phyloP scores from a whole-genome alignment of 2,888 invertebrate genomes.

The Drosophila rubida region DNA sequence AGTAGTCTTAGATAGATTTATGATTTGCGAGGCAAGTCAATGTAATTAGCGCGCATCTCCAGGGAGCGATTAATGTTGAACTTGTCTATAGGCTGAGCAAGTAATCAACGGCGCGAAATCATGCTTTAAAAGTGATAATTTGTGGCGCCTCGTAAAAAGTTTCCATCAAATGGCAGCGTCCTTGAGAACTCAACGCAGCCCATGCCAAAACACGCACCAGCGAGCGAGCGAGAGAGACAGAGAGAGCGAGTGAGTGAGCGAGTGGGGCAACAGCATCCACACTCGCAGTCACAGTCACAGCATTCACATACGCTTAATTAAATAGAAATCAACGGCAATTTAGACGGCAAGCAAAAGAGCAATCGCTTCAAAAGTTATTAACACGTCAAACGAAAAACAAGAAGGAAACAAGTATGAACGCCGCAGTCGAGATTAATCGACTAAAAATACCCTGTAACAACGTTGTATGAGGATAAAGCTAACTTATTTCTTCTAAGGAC shows the following conservation, averaged over 20 bases:
- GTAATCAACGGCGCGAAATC: slow-evolving; percentile 4
- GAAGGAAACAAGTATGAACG: no score
- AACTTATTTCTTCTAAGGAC: no score
- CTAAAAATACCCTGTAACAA: no score
- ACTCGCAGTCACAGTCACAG: not conserved
- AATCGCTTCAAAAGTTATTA: slow-evolving; percentile 69
- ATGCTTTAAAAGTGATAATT: slow-evolving; percentile 1
- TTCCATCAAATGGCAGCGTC: slow-evolving; percentile 21
- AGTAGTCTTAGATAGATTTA: no score
- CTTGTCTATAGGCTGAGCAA: not conserved
- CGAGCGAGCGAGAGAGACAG: not conserved
- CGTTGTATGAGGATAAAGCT: no score
- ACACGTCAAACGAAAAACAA: slow-evolving; percentile 57
- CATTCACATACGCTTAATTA: slow-evolving; percentile 62
- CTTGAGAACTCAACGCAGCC: slow-evolving; percentile 38
- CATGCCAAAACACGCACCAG: slow-evolving; percentile 16
- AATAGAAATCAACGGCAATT: slow-evolving; percentile 78
- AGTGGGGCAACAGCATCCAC: slow-evolving; percentile 10
- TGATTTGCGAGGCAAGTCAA: not conserved
- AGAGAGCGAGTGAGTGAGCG: not conserved
- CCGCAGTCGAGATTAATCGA: no score
- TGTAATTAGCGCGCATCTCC: no score
- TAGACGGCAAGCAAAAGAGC: slow-evolving; percentile 49
- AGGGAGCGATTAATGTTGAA: not conserved
- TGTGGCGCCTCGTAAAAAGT: not conserved